phyloP scores from a whole-genome alignment of 2,113 vertebrate species.

The Merops nubicus region DNA sequence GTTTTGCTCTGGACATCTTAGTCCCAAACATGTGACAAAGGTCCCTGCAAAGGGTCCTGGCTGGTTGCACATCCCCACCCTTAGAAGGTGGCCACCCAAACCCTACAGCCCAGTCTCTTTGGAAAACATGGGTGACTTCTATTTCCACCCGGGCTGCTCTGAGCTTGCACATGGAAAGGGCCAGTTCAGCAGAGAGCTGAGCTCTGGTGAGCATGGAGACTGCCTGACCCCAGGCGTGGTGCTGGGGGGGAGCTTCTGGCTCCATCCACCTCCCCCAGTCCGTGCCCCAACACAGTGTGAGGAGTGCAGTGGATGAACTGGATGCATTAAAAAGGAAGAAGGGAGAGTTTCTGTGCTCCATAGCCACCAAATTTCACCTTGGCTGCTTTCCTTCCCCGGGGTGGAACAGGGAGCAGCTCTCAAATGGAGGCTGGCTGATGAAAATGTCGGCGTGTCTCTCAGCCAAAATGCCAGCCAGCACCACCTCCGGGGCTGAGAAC shows the following conservation, averaged over 20 bases:
- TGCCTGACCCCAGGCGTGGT: fast-evolving
- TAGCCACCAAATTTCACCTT: fast-evolving
- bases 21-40: neutral
- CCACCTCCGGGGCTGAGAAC: neutral
- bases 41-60: neutral
- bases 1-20: neutral
- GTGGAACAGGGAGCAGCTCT: neutral
- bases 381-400: neutral
- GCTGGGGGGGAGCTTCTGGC: neutral
- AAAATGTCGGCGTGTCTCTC: constrained; percentile 44
- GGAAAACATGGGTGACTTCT: neutral
- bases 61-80: fast-evolving
- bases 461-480: constrained; percentile 28
- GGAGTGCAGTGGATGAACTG: fast-evolving
- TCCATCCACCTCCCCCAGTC: neutral
- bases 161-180: neutral
- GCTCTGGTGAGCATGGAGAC: neutral
- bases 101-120: fast-evolving
- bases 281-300: neutral
- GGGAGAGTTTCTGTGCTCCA: neutral
- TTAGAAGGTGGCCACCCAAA: neutral
- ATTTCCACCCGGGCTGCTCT: neutral
- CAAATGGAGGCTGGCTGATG: constrained; percentile 41
- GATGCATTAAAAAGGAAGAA: neutral
- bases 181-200: fast-evolving